Percentiles rank a stretch among this genome's conserved stretches.
These are phyloP conservation scores for Acanthurus tractus DNA, from an alignment of 2,797 vertebrate genomes.

Conservation along the genomic window DNA sequence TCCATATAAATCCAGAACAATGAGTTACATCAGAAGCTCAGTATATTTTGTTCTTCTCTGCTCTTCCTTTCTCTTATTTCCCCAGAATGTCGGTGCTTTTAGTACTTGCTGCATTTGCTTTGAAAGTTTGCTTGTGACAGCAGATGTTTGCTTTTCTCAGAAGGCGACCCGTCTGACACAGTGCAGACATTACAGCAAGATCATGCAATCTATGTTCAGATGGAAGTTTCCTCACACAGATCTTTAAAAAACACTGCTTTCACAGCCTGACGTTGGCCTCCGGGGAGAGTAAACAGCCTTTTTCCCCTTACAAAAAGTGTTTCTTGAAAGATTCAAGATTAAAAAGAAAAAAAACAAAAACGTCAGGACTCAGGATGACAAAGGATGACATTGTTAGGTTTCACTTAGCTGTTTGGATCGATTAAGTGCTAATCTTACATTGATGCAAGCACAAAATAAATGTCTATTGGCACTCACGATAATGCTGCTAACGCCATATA, in stretches of 20 bases:
- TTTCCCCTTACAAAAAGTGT: constrained; percentile 15
- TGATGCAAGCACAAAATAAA: neutral
- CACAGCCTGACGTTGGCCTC: constrained; percentile 1
- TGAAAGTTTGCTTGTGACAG: too few relatives aligned
- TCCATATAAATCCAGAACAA: neutral
- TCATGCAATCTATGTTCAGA: neutral
- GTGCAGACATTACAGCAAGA: neutral
- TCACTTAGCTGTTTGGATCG: neutral
- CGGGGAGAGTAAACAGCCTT: neutral
- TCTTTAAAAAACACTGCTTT: neutral
- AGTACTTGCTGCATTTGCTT: neutral
- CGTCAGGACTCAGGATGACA: constrained; percentile 3
- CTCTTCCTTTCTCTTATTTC: neutral
- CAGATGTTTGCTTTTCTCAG: neutral
- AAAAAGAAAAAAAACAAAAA: constrained; percentile 9
- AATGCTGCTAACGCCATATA: neutral
- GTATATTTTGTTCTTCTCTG: neutral
- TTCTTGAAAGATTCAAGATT: neutral
- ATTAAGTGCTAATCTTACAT: neutral
- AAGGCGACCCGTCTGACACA: neutral
- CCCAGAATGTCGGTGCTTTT: neutral
- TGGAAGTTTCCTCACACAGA: neutral
- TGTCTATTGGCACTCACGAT: neutral
- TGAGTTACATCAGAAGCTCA: neutral
- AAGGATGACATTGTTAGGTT: constrained; percentile 1